Conservation (phyloP, 2,797 vertebrate species). For the Eupleurogrammus muticus region DNA sequence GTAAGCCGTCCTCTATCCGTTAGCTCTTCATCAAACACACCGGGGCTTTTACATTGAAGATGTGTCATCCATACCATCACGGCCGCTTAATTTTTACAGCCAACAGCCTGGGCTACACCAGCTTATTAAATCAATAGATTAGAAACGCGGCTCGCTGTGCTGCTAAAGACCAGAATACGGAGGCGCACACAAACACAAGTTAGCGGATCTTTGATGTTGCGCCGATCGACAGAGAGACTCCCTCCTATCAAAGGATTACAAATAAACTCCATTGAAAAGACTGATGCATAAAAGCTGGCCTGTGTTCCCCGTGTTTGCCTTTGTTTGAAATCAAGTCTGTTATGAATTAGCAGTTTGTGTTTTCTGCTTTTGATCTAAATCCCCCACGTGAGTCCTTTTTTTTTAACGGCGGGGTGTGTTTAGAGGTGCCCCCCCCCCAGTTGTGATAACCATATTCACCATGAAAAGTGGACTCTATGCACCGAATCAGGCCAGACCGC, state of each 20-base stretch:
- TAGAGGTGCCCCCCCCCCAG: slow-evolving; percentile 24
- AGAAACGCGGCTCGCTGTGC: slow-evolving; percentile 56
- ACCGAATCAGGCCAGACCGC: slow-evolving; percentile 65
- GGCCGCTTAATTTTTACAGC: slow-evolving; percentile 63
- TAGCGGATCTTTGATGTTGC: slow-evolving; percentile 76
- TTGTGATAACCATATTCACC: slow-evolving; percentile 38
- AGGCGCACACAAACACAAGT: slow-evolving; percentile 51
- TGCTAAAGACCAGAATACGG: slow-evolving; percentile 56
- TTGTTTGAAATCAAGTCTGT: slow-evolving; percentile 55
- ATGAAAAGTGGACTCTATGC: slow-evolving; percentile 46
- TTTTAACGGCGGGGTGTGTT: slow-evolving; percentile 27
- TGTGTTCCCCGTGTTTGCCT: slow-evolving; percentile 50
- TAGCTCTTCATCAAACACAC: slow-evolving; percentile 33
- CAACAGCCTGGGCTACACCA: slow-evolving; percentile 62
- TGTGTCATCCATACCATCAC: slow-evolving; percentile 28
- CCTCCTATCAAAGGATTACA: slow-evolving; percentile 76
- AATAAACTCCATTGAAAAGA: slow-evolving; percentile 72
- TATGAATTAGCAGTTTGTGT: slow-evolving; percentile 54
- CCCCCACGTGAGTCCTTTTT: slow-evolving; percentile 26
- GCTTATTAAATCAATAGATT: slow-evolving; percentile 69
- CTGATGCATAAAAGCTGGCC: slow-evolving; percentile 60
- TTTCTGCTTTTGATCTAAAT: slow-evolving; percentile 59
- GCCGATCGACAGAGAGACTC: slow-evolving; percentile 72
- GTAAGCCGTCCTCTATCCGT: slow-evolving; percentile 5
- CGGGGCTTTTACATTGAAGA: slow-evolving; percentile 14